These are phyloP conservation scores for Thermophis baileyi DNA, from an alignment of 2,113 vertebrate genomes.

Conservation along the genomic window DNA sequence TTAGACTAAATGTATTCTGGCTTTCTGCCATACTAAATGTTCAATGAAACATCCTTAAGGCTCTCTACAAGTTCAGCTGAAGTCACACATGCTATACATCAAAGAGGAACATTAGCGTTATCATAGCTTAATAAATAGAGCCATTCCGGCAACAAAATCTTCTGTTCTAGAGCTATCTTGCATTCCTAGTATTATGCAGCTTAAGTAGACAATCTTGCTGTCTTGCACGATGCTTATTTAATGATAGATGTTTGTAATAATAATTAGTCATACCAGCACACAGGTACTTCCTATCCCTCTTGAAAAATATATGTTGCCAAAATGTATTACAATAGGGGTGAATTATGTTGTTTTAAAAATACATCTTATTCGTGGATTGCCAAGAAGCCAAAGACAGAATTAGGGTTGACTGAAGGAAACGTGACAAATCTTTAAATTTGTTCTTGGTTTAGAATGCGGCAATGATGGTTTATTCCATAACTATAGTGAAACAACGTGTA, in stretches of 20 bases:
- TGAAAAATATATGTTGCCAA: constrained; percentile 35
- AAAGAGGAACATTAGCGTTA: constrained; percentile 78
- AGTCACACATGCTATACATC: constrained; percentile 80
- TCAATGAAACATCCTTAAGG: constrained; percentile 84
- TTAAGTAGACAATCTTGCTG: constrained; percentile 80
- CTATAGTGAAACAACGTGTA: not conserved
- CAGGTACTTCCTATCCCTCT: constrained; percentile 38
- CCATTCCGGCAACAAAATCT: constrained; percentile 73
- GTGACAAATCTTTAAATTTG: not conserved
- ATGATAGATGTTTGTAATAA: constrained; percentile 68
- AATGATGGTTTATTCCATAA: not conserved
- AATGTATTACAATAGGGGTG: not conserved
- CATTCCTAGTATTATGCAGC: constrained; percentile 70
- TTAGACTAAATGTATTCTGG: constrained; percentile 85
- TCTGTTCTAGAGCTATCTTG: constrained; percentile 75
- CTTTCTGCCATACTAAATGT: constrained; percentile 82
- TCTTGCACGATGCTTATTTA: constrained; percentile 81
- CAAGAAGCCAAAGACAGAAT: not conserved
- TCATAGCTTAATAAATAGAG: constrained; percentile 81
- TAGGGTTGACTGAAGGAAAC: not conserved
- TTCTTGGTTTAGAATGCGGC: not conserved
- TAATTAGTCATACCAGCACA: constrained; percentile 64
- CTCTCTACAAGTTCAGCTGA: constrained; percentile 81
- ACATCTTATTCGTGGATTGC: not conserved
- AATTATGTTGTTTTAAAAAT: not conserved